Evolutionary conservation across 2,113 vertebrate species (phyloP), one percentile per base, ranked within the genome.

Genomic region (Larimichthys crocea): DNA sequence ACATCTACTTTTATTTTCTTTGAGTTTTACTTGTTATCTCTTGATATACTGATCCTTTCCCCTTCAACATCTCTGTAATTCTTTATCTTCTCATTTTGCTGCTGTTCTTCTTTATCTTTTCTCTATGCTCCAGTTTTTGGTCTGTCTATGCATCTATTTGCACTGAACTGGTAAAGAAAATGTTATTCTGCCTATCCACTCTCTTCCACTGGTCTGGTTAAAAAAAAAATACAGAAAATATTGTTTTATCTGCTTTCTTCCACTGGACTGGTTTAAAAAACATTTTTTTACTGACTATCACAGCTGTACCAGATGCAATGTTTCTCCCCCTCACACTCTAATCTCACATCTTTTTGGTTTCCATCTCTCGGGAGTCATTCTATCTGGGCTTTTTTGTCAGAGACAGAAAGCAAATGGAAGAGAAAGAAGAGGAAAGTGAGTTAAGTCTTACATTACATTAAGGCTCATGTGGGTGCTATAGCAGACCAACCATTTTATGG

Each of bases 91-190:
- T 26, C 20, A 63, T 46, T 74, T 76, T 82, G 7, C 15, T 11
- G 49, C 24, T 44, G 31, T 22, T 66, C 17, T 20, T 5, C 4
- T 79, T 50, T 74, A 56, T 72, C 26, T 42, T n/a, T 55, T 67
- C 17, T 84, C 46, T 48, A 55, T 61, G 44, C 82, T 63, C 15
- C 56, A 57, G 10, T 79, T 70, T 57, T 78, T 65, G n/a, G 62
- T 83, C 16, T 73, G n/a, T 88, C 68, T 78, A 64, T 82, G 64
- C 78, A 83, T 10, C 56, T 71, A 72, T 46, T 73, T 69, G 19
- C 46, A 60, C 29, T 73, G 42, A 66, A 60, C 60, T 80, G 61
- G 29, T 50, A 50, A 73, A 69, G 29, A 80, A 74, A 80, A 62
- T 16, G 3, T 50, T 3, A 2, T 35, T 63, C 19, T 31, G 12